Evolutionary conservation across 2,113 vertebrate genomes (phyloP), one percentile per base, ranked within the genome.

Genomic region (Osmerus eperlanus): DNA sequence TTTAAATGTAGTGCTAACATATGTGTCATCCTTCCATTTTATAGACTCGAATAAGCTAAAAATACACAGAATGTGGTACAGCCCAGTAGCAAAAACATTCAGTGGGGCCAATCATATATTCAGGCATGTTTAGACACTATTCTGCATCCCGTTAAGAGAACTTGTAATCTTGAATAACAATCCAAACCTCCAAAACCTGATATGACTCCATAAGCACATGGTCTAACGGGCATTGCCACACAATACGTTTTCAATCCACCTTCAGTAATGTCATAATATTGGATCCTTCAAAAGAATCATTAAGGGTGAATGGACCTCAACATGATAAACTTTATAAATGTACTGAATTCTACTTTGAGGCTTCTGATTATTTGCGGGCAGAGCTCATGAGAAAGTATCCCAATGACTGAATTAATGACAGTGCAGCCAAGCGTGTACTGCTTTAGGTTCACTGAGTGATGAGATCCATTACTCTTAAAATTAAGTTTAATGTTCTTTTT

Each of bases 401-500:
- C 78, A 71, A 76, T 23, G 47, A 53, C 68, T 77, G 78, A 84
- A 90, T 91, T 84, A 90, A 90, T 85, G 82, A 32, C 67, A 0
- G 70, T 25, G 86, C 75, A 3, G 70, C 82, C 85, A 81, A 71
- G 89, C 80, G 67, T 81, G 77, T 78, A 81, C 85, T 83, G 84
- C 86, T 84, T 80, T 83, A 61, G 87, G 84, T 90, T 89, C 84
- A 90, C 87, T 89, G 89, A 91, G 86, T 89, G 92, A 92, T 92
- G 89, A 88, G 87, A 85, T 84, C 87, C 87, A 91, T 93, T 91
- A 91, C 86, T 86, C 84, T 86, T 87, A 76, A 84, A 90, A 92
- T 92, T 68, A 90, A 87, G 85, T 88, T 87, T 87, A 91, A 91
- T 89, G 87, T 88, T 86, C 86, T 89, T 89, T 75, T 81, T 71